Percentiles rank a stretch among this genome's conserved stretches.
Evolutionary conservation across 2,888 invertebrate species (phyloP).

Genomic region (Pecten maximus): DNA sequence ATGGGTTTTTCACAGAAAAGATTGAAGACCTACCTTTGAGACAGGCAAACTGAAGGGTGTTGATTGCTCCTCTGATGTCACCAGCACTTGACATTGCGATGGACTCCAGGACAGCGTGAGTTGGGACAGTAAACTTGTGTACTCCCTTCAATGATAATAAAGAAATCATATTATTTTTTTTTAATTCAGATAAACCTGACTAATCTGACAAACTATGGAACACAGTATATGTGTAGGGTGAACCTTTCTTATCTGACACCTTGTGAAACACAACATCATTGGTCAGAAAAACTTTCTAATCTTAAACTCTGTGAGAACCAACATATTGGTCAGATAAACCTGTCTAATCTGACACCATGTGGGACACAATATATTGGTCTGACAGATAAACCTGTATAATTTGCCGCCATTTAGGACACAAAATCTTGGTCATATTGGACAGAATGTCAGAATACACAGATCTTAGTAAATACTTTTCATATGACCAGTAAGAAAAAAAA

Average conservation of each 20-base stretch:
- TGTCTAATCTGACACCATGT: not conserved
- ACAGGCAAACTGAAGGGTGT: slow-evolving; percentile 92
- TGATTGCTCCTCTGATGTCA: slow-evolving; percentile 91
- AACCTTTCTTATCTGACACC: too few relatives aligned
- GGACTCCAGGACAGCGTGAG: slow-evolving; percentile 74
- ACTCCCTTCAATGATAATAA: slow-evolving; percentile 54
- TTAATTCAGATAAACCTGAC: not conserved
- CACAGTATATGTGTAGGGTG: too few relatives aligned
- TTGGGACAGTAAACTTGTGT: slow-evolving; percentile 69
- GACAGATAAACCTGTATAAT: not conserved
- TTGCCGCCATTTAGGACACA: not conserved
- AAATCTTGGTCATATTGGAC: not conserved
- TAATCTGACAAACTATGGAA: not conserved
- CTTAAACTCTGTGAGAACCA: too few relatives aligned
- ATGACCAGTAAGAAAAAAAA: too few relatives aligned
- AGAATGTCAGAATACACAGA: too few relatives aligned
- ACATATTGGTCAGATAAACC: not conserved
- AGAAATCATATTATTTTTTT: not conserved
- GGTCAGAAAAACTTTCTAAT: too few relatives aligned
- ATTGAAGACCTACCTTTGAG: slow-evolving; percentile 86
- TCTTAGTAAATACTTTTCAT: too few relatives aligned
- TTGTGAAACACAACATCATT: too few relatives aligned
- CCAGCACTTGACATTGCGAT: slow-evolving; percentile 84
- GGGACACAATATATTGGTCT: too few relatives aligned
- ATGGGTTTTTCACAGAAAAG: too few relatives aligned